Evolutionary conservation across 2,797 vertebrate genomes (phyloP), one percentile per base, ranked within the genome.

Genomic region (Sebastes variabilis): DNA sequence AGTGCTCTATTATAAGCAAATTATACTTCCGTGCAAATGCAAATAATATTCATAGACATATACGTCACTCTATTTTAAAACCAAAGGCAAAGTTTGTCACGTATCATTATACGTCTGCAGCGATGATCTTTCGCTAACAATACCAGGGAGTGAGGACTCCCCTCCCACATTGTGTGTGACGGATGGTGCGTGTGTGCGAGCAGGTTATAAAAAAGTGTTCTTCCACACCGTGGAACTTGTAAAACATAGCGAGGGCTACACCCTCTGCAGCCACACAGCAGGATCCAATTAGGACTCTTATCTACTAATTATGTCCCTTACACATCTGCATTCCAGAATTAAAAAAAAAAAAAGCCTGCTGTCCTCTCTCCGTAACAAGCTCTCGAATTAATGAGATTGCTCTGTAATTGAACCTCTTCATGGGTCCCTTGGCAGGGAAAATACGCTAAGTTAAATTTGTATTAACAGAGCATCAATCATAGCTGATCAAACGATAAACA

Each of bases 391-490:
- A 98, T 97, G 97, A 97, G 97, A 97, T 97, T 96, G 97, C 96
- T 97, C 95, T 97, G 96, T 97, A 97, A 98, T 97, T 97, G 97
- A 97, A 97, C 97, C 96, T 96, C 96, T 97, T 97, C 96, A 97
- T 95, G 95, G 96, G 96, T 97, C 96, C 96, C 97, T 96, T 96
- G 97, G 96, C 97, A 97, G 96, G 95, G 95, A 97, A 97, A 97
- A 97, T 96, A 97, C 96, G 96, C 96, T 96, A 96, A 96, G 96
- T 95, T 97, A 95, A 95, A 97, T 97, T 96, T 97, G 96, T 96
- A 96, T 96, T 96, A 97, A 97, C 96, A 96, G 94, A 96, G 95
- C 97, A 98, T 97, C 96, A 96, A 97, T 98, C 97, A 98, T 96
- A 96, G 95, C 96, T 95, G 97, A 97, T 97, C 97, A 97, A 96